These are phyloP conservation scores for western clawed frog (Xenopus tropicalis) DNA, from an alignment of 2,113 vertebrate species.

Conservation along the genomic window DNA sequence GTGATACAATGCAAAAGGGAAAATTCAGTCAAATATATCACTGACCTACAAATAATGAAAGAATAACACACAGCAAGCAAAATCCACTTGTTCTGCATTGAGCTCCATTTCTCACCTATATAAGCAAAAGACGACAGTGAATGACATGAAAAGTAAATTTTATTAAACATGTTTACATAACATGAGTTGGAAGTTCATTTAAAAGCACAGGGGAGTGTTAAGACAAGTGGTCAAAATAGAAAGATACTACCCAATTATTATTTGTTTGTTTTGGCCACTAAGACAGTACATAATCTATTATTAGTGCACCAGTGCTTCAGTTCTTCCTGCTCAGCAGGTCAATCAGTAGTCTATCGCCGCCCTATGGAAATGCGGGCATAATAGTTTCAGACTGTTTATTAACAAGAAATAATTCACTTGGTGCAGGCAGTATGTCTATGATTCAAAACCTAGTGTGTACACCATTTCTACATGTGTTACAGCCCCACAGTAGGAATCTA, in stretches of 20 bases:
- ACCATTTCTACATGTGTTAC: constrained; percentile 81
- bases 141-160: constrained; percentile 84
- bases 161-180: constrained; percentile 88
- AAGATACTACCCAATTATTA: constrained; percentile 77
- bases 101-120: not conserved
- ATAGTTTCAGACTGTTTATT: constrained; percentile 74
- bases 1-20: too few species aligned
- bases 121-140: constrained; percentile 63
- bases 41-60: too few species aligned
- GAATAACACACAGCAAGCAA: too few species aligned
- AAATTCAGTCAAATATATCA: too few species aligned
- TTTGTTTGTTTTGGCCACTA: constrained; percentile 75
- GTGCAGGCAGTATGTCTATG: constrained; percentile 84
- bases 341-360: constrained; percentile 64
- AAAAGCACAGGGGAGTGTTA: constrained; percentile 85
- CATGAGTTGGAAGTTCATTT: constrained; percentile 77
- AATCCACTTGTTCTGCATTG: too few species aligned
- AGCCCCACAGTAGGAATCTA: constrained; percentile 85
- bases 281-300: constrained; percentile 77
- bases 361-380: constrained; percentile 69
- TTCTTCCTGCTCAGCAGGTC: constrained; percentile 81
- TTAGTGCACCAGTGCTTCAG: constrained; percentile 76
- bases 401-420: constrained; percentile 77
- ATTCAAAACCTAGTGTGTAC: constrained; percentile 80
- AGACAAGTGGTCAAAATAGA: constrained; percentile 78